Evolutionary conservation across 2,113 vertebrate species (phyloP).

Genomic region (Turnix velox): DNA sequence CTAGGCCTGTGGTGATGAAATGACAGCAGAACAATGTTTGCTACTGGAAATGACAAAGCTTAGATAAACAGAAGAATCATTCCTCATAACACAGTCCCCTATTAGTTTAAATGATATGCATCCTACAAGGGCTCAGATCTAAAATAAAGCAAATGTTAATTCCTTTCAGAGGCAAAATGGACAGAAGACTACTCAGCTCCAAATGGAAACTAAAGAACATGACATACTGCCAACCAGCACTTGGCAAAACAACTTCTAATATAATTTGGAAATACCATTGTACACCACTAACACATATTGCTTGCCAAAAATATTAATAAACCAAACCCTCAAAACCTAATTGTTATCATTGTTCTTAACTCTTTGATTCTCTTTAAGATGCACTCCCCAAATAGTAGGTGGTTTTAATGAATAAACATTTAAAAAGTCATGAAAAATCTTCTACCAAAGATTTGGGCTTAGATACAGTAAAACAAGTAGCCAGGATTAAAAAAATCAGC

Average conservation of each 20-base stretch:
- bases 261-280: background rate
- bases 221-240: slow-evolving; percentile 15
- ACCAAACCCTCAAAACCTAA: background rate
- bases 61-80: background rate
- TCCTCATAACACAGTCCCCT: background rate
- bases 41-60: background rate
- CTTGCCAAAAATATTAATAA: background rate
- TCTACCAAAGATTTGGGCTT: background rate
- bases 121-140: background rate
- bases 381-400: background rate
- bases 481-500: background rate
- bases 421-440: background rate
- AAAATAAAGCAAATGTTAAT: background rate
- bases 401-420: background rate
- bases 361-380: background rate
- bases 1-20: background rate
- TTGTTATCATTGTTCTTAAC: background rate
- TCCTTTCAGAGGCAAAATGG: background rate
- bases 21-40: background rate
- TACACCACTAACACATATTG: background rate
- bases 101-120: background rate
- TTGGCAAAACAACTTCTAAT: slow-evolving; percentile 29
- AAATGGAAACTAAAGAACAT: slow-evolving; percentile 19
- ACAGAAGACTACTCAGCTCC: background rate
- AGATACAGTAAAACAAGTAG: background rate